Evolutionary conservation across 2,888 invertebrate genomes (phyloP).

Genomic region (Sturmia bella): DNA sequence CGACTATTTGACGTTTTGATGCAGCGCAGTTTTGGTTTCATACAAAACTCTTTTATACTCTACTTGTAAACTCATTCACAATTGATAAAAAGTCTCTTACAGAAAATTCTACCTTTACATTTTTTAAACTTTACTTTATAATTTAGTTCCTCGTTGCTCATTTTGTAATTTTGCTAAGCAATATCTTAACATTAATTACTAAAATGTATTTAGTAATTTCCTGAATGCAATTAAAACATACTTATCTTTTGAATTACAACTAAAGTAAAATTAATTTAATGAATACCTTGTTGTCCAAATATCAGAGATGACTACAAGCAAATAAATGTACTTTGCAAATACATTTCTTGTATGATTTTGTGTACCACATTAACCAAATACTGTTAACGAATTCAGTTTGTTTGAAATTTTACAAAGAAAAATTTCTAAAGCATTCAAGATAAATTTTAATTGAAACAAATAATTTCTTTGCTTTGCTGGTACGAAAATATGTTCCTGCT

Average conservation of each 20-base stretch:
- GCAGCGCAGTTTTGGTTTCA: too few relatives aligned
- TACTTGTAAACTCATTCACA: too few relatives aligned
- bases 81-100: too few relatives aligned
- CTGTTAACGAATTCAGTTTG: background rate
- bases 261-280: background rate
- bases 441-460: slow-evolving; percentile 22
- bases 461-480: background rate
- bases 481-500: background rate
- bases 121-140: too few relatives aligned
- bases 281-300: slow-evolving; percentile 15
- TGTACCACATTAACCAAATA: background rate
- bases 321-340: slow-evolving; percentile 1
- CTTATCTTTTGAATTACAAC: background rate
- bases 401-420: slow-evolving; percentile 14
- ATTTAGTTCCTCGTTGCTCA: too few relatives aligned
- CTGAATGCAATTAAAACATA: background rate
- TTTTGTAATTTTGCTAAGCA: background rate
- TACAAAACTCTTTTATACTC: too few relatives aligned
- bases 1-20: too few relatives aligned
- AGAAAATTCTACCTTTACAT: too few relatives aligned
- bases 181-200: slow-evolving; percentile 10
- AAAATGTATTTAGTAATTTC: slow-evolving; percentile 30
- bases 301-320: background rate
- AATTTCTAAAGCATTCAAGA: background rate
- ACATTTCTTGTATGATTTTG: background rate